Conservation (phyloP, 2,888 invertebrate genomes). For the Drosophila infuscata region DNA sequence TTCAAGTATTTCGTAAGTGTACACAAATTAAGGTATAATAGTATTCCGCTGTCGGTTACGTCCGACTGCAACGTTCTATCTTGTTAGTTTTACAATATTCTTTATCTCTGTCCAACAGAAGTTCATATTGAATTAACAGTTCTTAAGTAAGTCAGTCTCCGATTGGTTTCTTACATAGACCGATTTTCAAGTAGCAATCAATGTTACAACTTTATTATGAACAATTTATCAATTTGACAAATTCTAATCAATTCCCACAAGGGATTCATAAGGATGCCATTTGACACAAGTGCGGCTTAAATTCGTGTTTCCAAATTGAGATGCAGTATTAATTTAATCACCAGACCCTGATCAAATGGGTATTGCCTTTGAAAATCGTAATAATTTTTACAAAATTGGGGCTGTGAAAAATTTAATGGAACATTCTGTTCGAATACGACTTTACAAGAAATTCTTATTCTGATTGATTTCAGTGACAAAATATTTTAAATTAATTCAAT, state of each 20-base stretch:
- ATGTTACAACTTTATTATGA: neutral
- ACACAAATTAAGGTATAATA: no score
- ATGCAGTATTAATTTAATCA: neutral
- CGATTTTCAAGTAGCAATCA: neutral
- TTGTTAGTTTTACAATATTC: neutral
- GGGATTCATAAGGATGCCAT: neutral
- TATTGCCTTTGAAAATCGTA: no score
- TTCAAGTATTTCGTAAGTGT: no score
- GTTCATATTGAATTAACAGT: neutral
- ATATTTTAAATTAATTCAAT: neutral
- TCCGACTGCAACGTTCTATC: no score
- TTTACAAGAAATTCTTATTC: neutral
- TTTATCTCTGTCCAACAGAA: neutral
- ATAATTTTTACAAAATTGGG: neutral
- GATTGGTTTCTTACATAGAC: neutral
- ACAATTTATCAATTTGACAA: neutral
- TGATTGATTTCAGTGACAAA: neutral
- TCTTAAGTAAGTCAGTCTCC: neutral
- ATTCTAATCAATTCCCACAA: neutral
- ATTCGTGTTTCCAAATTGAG: neutral
- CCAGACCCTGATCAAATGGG: neutral
- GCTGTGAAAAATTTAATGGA: neutral
- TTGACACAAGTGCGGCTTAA: neutral
- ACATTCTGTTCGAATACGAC: neutral
- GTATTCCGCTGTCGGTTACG: no score